A percentile compares a stretch with the other conserved stretches of the same genome.
phyloP scores from a whole-genome alignment of 2,113 vertebrate species.

The Zapus hudsonius region DNA sequence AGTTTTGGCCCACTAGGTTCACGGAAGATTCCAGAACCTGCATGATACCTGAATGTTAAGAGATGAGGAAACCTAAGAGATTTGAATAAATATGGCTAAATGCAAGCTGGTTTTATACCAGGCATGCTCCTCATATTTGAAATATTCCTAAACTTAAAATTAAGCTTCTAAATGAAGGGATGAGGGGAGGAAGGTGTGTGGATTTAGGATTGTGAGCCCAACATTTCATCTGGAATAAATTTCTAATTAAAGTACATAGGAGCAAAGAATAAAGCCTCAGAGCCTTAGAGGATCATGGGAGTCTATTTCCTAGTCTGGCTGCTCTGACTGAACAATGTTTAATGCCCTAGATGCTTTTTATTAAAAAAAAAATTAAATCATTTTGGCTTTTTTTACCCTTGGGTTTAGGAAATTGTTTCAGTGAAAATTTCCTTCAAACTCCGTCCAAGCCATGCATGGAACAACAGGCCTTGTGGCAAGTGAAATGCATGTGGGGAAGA shows the following conservation, averaged over 20 bases:
- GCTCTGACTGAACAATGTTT: conserved; percentile 3
- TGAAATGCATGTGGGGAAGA: conserved; percentile 71
- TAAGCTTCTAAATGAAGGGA: neutral
- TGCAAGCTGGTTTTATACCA: neutral
- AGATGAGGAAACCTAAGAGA: neutral
- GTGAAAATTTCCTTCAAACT: conserved; percentile 60
- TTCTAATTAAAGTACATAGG: neutral
- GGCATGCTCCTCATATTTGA: neutral
- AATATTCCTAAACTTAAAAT: neutral
- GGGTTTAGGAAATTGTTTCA: conserved; percentile 63
- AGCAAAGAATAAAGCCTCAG: neutral
- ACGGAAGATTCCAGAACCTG: neutral
- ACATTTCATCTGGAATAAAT: neutral
- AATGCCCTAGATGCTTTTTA: neutral
- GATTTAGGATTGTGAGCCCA: neutral
- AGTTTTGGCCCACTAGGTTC: neutral
- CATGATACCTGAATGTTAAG: neutral
- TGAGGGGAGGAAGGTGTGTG: neutral
- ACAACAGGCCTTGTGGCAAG: conserved; percentile 59
- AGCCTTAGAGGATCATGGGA: neutral
- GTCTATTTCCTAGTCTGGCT: neutral
- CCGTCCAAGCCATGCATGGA: conserved; percentile 13
- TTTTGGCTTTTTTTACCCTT: conserved; percentile 34
- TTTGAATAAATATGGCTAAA: neutral
- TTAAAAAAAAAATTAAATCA: conserved; percentile 50